Evolutionary conservation across 2,888 invertebrate species (phyloP).

Genomic region (Augiades crinisus): DNA sequence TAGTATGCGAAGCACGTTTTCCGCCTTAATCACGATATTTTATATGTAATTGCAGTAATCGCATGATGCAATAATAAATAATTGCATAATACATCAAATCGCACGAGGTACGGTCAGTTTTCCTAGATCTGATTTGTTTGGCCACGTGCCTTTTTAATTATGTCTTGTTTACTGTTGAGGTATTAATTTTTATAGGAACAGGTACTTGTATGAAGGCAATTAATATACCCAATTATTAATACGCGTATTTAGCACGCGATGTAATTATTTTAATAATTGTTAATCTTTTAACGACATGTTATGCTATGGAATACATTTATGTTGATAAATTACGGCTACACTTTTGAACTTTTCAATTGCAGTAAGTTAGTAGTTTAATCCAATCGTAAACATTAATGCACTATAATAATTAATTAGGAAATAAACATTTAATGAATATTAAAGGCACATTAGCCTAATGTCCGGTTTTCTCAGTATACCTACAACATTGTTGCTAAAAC

Average conservation of each 20-base stretch:
- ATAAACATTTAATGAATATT: too few species aligned
- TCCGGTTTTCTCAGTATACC: not conserved
- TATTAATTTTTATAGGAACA: not conserved
- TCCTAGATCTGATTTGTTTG: conserved; percentile 6
- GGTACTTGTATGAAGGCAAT: too few species aligned
- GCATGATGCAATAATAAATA: conserved; percentile 12
- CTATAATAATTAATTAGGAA: too few species aligned
- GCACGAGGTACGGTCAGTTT: conserved; percentile 1
- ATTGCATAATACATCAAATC: conserved; percentile 22
- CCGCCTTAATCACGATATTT: conserved; percentile 13
- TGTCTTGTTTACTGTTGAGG: not conserved
- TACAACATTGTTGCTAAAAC: conserved; percentile 1
- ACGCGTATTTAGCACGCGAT: not conserved
- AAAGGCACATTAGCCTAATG: not conserved
- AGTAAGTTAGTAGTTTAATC: too few species aligned
- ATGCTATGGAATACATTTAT: not conserved
- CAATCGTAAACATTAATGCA: too few species aligned
- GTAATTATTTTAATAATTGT: not conserved
- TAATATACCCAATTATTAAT: too few species aligned
- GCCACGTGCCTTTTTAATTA: conserved; percentile 17
- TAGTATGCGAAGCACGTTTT: conserved; percentile 13
- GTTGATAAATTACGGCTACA: too few species aligned
- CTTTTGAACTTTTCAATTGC: too few species aligned
- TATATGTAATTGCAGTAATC: conserved; percentile 15
- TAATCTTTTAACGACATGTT: not conserved